Conservation (phyloP, 2,888 invertebrate genomes). For the Oxycera nigricornis region DNA sequence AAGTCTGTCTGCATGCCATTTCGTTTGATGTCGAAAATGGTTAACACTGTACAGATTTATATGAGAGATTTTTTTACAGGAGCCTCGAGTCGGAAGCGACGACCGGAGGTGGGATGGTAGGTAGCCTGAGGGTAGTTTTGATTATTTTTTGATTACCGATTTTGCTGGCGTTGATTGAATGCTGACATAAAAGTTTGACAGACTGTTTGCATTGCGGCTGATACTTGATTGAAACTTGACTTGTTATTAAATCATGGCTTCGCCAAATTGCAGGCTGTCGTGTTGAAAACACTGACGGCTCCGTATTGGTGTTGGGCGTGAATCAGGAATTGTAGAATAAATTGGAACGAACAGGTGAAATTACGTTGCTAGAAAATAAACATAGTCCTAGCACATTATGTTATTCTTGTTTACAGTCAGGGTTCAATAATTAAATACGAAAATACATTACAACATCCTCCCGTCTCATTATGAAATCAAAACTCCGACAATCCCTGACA, state of each 20-base stretch:
- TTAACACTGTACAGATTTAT: slow-evolving; percentile 44
- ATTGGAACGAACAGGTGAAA: too few relatives aligned
- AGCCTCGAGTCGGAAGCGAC: neutral
- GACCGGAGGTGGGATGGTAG: neutral
- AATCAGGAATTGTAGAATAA: too few relatives aligned
- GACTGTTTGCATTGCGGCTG: slow-evolving; percentile 27
- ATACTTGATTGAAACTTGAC: slow-evolving; percentile 20
- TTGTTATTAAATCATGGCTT: slow-evolving; percentile 3
- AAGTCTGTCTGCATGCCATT: slow-evolving; percentile 44
- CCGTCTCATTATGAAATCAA: neutral
- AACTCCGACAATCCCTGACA: neutral
- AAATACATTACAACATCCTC: too few relatives aligned
- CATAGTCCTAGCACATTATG: too few relatives aligned
- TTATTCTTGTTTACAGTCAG: too few relatives aligned
- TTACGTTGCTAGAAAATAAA: too few relatives aligned
- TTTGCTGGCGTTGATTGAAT: slow-evolving; percentile 24
- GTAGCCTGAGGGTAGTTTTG: slow-evolving; percentile 19
- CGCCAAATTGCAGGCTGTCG: too few relatives aligned
- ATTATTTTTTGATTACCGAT: slow-evolving; percentile 32
- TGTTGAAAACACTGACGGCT: too few relatives aligned
- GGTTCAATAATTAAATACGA: too few relatives aligned
- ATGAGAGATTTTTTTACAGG: slow-evolving; percentile 28
- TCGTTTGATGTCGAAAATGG: slow-evolving; percentile 44
- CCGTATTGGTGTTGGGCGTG: too few relatives aligned
- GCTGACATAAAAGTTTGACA: slow-evolving; percentile 34